These are phyloP conservation scores for Diarsia brunnea DNA, from an alignment of 2,888 invertebrate genomes.

Conservation along the genomic window DNA sequence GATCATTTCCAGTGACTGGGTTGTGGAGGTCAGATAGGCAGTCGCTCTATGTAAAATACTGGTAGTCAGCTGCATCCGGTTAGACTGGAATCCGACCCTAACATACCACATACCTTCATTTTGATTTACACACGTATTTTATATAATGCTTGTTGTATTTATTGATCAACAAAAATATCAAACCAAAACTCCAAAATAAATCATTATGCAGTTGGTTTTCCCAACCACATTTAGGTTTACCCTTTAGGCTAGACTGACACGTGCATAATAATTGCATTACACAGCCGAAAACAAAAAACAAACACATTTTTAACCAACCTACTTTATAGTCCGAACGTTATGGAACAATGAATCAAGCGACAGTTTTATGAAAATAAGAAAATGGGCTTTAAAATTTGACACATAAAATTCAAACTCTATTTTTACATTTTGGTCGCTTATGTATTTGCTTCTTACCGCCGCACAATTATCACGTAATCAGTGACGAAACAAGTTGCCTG, in stretches of 20 bases:
- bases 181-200: neutral
- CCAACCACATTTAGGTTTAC: constrained; percentile 16
- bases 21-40: no score
- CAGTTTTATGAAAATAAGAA: neutral
- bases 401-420: neutral
- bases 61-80: no score
- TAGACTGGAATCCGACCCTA: no score
- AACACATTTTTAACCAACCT: constrained; percentile 32
- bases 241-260: neutral
- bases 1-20: no score
- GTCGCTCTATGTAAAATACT: no score
- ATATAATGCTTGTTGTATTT: neutral
- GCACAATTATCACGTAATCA: constrained; percentile 47
- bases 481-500: constrained; percentile 54
- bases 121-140: neutral
- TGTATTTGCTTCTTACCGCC: neutral
- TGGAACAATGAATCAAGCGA: neutral
- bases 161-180: neutral
- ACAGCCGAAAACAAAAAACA: constrained; percentile 23
- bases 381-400: neutral
- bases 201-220: constrained; percentile 13
- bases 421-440: neutral
- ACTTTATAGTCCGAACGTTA: constrained; percentile 15
- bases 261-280: constrained; percentile 32
- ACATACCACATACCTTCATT: no score